Evolutionary conservation across 2,888 invertebrate genomes (phyloP).

Genomic region (Cerceris rybyensis): DNA sequence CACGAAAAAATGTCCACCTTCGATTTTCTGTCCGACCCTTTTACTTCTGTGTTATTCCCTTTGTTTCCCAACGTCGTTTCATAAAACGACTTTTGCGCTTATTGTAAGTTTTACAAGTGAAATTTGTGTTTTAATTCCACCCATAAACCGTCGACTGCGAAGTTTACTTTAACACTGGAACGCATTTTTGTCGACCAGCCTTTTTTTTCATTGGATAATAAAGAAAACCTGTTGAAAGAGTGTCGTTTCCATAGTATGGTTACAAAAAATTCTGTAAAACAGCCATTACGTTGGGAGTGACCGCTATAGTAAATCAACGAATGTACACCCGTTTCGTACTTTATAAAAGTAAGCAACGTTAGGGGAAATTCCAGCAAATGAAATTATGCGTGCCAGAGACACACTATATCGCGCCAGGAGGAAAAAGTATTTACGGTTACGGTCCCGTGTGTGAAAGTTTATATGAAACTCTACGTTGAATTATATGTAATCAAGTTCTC

Average conservation of each 20-base stretch:
- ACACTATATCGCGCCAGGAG: background rate
- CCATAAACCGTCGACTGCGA: too few relatives aligned
- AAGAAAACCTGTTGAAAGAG: too few relatives aligned
- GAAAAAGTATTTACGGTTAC: background rate
- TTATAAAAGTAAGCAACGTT: conserved; percentile 4
- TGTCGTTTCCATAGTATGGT: background rate
- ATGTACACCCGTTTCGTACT: background rate
- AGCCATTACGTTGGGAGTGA: background rate
- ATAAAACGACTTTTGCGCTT: too few relatives aligned
- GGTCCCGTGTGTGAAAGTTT: background rate
- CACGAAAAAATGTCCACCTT: too few relatives aligned
- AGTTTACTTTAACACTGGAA: too few relatives aligned
- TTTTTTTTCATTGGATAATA: too few relatives aligned
- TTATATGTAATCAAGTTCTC: background rate
- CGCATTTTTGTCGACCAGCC: too few relatives aligned
- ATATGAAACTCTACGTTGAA: background rate
- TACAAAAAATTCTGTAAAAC: background rate
- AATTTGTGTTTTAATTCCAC: too few relatives aligned
- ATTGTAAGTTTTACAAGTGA: too few relatives aligned
- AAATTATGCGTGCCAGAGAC: conserved; percentile 2
- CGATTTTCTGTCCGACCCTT: too few relatives aligned
- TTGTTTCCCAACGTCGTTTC: too few relatives aligned
- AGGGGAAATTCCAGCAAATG: background rate
- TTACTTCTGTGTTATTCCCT: too few relatives aligned
- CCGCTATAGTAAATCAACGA: background rate